Conservation (phyloP, 2,113 vertebrate genomes). For the Pheucticus melanocephalus region DNA sequence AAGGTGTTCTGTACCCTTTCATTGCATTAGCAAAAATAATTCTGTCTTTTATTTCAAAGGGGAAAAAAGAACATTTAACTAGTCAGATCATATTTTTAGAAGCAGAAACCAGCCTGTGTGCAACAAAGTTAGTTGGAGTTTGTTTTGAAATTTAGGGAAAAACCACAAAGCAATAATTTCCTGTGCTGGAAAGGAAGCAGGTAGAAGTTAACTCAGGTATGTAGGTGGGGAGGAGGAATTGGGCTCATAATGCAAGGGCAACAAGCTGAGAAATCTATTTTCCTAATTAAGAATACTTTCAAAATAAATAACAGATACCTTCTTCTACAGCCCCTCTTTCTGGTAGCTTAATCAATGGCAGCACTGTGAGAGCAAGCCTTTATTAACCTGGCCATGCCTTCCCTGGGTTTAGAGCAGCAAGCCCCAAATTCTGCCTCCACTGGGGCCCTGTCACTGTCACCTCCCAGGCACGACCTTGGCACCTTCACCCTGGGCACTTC, state of each 20-base stretch:
- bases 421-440: not conserved
- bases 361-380: not conserved
- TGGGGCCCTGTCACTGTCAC: not conserved
- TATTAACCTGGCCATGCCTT: not conserved
- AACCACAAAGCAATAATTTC: not conserved
- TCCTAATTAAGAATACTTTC: not conserved
- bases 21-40: fast-evolving
- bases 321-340: not conserved
- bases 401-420: not conserved
- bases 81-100: not conserved
- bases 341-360: not conserved
- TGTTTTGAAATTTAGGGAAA: not conserved
- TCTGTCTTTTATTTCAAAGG: not conserved
- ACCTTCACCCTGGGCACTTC: not conserved
- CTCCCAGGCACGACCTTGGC: not conserved
- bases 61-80: not conserved
- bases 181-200: not conserved
- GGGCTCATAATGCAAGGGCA: not conserved
- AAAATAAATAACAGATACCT: not conserved
- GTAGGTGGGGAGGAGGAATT: not conserved
- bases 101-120: not conserved
- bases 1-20: not conserved
- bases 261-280: not conserved
- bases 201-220: not conserved
- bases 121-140: not conserved